Evolutionary conservation across 2,797 vertebrate genomes (phyloP).

Genomic region (Gallinago stenura): DNA sequence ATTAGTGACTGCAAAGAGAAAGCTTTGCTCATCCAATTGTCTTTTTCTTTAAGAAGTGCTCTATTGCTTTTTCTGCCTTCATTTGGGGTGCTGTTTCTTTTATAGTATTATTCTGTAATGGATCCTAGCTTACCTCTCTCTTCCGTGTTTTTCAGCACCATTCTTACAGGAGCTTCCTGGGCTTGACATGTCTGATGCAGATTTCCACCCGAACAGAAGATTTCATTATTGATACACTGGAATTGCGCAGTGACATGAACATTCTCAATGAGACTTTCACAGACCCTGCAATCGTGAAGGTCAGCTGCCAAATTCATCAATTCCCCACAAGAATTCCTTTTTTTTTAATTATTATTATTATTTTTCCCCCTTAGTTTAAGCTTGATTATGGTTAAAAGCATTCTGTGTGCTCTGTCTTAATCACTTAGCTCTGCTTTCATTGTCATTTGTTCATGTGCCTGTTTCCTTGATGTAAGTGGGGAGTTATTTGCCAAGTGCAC

Average conservation of each 20-base stretch:
- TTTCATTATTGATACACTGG: constrained; percentile 91
- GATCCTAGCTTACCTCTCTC: not conserved
- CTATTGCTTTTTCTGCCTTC: not conserved
- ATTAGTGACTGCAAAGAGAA: not conserved
- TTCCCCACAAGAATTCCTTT: not conserved
- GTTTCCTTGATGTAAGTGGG: not conserved
- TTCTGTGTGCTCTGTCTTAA: not conserved
- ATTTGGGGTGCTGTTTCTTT: not conserved
- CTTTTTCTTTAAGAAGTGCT: not conserved
- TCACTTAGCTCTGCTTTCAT: not conserved
- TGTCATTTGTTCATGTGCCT: not conserved
- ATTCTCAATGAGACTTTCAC: constrained; percentile 95
- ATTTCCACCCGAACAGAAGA: constrained; percentile 94
- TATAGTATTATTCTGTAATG: not conserved
- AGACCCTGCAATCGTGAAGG: constrained; percentile 92
- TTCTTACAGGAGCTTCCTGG: constrained; percentile 95
- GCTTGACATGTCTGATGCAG: constrained; percentile 95
- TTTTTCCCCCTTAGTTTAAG: not conserved
- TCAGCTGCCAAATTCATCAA: constrained; percentile 61
- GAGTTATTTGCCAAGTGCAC: not conserved
- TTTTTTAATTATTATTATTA: no score
- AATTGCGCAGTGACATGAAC: constrained; percentile 90
- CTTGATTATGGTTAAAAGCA: not conserved
- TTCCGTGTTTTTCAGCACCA: constrained; percentile 86
- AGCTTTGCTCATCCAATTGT: not conserved